phyloP scores from a whole-genome alignment of 2,888 invertebrate genomes.

The Aradus depressus region DNA sequence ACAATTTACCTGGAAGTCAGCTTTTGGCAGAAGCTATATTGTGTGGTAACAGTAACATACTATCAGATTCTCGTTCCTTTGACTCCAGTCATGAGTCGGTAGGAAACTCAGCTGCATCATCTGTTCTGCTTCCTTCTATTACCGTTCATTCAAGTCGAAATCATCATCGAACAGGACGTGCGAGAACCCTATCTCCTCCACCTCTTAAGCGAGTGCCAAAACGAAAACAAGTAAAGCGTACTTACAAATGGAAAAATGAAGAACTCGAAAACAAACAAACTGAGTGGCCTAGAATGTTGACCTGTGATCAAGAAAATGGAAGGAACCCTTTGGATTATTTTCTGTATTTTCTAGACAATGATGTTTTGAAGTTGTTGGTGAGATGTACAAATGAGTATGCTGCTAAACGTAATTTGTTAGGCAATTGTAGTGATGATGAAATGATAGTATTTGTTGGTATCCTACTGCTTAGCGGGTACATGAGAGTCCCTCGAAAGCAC shows the following conservation, averaged over 20 bases:
- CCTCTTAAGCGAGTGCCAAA: too few relatives aligned
- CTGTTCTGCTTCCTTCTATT: too few relatives aligned
- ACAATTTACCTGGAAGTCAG: background rate
- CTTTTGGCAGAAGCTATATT: background rate
- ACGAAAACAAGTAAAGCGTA: too few relatives aligned
- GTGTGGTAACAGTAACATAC: background rate
- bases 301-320: conserved; percentile 1
- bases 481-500: background rate
- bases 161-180: too few relatives aligned
- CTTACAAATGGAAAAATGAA: too few relatives aligned
- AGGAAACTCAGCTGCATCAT: too few relatives aligned
- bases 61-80: too few relatives aligned
- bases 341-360: conserved; percentile 7
- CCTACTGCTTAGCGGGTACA: conserved; percentile 16
- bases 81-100: too few relatives aligned
- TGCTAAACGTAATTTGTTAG: conserved; percentile 18
- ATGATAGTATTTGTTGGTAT: conserved; percentile 16
- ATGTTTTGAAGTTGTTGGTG: conserved; percentile 5
- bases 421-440: conserved; percentile 17
- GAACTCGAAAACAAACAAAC: too few relatives aligned
- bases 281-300: too few relatives aligned
- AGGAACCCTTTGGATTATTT: conserved; percentile 8
- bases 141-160: too few relatives aligned
- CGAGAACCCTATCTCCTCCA: too few relatives aligned
- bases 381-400: conserved; percentile 24